These are phyloP conservation scores for Clarias macrocephalus DNA, from an alignment of 2,113 vertebrate species.

Conservation along the genomic window DNA sequence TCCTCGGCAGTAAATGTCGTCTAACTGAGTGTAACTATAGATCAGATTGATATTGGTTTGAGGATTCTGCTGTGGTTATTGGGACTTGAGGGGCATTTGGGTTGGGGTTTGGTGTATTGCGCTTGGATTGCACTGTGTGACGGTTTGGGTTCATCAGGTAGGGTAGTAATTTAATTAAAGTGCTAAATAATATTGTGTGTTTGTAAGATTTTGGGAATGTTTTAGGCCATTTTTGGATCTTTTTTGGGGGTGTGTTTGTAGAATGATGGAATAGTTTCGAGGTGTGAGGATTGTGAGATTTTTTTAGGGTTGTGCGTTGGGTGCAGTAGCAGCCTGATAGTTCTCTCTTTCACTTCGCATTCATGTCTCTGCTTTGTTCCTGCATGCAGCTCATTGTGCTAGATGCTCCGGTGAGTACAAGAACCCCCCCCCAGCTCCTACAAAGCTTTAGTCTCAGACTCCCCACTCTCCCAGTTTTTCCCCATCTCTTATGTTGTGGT, in stretches of 20 bases:
- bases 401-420: constrained; percentile 88
- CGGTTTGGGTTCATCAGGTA: neutral
- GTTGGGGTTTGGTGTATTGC: too few relatives aligned
- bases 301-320: neutral
- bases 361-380: constrained; percentile 70
- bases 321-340: constrained; percentile 18
- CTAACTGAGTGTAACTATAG: neutral
- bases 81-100: neutral
- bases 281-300: neutral
- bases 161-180: neutral
- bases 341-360: constrained; percentile 61
- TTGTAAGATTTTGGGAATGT: neutral
- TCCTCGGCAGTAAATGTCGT: neutral
- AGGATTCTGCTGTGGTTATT: neutral
- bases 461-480: neutral
- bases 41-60: neutral
- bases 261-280: neutral
- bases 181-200: neutral
- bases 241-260: neutral
- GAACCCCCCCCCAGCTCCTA: constrained; percentile 45
- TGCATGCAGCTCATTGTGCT: constrained; percentile 91
- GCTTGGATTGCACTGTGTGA: neutral
- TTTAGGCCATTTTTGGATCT: neutral
- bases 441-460: constrained; percentile 22
- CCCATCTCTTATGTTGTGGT: neutral